phyloP scores from a whole-genome alignment of 2,888 invertebrate species.

The Metacarcinus magister region DNA sequence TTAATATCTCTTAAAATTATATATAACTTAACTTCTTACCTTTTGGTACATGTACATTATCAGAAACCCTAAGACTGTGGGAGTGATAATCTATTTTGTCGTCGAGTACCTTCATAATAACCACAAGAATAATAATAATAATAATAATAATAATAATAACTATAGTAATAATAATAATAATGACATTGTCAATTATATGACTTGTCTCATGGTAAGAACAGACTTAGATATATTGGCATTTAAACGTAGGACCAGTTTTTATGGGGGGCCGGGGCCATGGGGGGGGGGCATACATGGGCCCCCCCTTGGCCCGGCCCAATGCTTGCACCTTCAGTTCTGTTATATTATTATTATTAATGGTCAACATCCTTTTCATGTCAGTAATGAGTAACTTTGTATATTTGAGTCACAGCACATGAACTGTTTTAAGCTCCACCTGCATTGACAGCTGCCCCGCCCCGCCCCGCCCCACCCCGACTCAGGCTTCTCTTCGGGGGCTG shows the following conservation, averaged over 20 bases:
- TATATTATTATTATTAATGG: constrained; percentile 64
- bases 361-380: constrained; percentile 62
- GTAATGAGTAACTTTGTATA: constrained; percentile 71
- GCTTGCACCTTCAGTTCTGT: constrained; percentile 78
- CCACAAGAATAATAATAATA: background rate
- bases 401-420: constrained; percentile 76
- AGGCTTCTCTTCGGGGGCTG: background rate
- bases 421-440: constrained; percentile 56
- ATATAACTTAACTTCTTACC: background rate
- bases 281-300: constrained; percentile 62
- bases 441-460: background rate
- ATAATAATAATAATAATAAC: background rate
- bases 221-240: constrained; percentile 82
- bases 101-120: background rate
- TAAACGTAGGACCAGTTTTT: constrained; percentile 81
- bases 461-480: background rate
- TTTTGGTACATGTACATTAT: background rate
- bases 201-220: constrained; percentile 63
- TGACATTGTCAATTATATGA: background rate
- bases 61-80: background rate
- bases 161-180: background rate
- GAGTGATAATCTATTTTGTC: constrained; percentile 11
- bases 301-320: constrained; percentile 18
- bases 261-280: background rate
- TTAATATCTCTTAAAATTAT: background rate